Evolutionary conservation across 2,113 vertebrate genomes (phyloP).

Genomic region (Trachemys scripta): DNA sequence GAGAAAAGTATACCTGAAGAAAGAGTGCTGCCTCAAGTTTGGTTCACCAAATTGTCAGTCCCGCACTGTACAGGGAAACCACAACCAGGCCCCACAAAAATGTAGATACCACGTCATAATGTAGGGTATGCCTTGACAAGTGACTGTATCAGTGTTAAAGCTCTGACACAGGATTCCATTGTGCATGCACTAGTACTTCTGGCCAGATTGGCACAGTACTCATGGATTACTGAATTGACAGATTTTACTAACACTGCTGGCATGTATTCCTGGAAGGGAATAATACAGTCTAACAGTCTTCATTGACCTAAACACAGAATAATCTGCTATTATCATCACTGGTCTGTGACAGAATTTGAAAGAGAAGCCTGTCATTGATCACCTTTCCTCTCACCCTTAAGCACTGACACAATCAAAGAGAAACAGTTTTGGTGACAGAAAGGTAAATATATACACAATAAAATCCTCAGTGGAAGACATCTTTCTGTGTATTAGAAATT

Average conservation of each 20-base stretch:
- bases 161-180: rapidly evolving
- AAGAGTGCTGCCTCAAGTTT: not conserved
- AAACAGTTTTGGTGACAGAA: not conserved
- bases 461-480: not conserved
- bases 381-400: not conserved
- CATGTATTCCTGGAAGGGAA: not conserved
- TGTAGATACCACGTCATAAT: not conserved
- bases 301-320: not conserved
- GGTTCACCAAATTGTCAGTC: not conserved
- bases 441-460: not conserved
- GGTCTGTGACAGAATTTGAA: not conserved
- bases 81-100: not conserved
- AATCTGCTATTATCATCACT: rapidly evolving
- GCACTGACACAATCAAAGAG: not conserved
- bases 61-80: not conserved
- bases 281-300: conserved; percentile 38
- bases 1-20: not conserved
- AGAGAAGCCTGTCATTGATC: not conserved
- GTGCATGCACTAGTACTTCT: rapidly evolving
- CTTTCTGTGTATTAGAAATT: rapidly evolving
- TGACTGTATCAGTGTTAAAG: rapidly evolving
- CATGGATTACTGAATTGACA: not conserved
- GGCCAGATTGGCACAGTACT: not conserved
- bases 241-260: conserved; percentile 32
- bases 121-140: rapidly evolving